These are phyloP conservation scores for Cheilosia vulpina DNA, from an alignment of 2,888 invertebrate species.

Conservation along the genomic window DNA sequence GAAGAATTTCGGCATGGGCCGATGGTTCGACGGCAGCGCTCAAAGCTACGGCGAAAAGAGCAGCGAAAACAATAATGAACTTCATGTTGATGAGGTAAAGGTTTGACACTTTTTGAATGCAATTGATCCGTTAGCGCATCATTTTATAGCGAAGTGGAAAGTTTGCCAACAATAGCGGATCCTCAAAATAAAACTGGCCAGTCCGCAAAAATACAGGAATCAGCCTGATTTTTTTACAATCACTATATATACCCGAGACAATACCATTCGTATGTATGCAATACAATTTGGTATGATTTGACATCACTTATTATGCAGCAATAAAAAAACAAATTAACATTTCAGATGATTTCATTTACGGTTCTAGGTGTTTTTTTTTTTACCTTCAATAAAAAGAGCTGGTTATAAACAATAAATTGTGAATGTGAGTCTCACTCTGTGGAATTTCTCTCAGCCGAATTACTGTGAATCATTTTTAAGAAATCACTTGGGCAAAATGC, in stretches of 20 bases:
- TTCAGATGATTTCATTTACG: too few species aligned
- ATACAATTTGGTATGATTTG: too few species aligned
- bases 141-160: constrained; percentile 18
- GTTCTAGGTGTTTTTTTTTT: too few species aligned
- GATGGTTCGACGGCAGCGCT: constrained; percentile 77
- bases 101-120: constrained; percentile 26
- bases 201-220: constrained; percentile 14
- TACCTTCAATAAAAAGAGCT: too few species aligned
- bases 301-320: too few species aligned
- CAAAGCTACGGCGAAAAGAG: constrained; percentile 78
- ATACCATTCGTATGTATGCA: background rate
- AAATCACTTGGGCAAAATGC: too few species aligned
- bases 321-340: too few species aligned
- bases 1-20: constrained; percentile 85
- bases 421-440: too few species aligned
- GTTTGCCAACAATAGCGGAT: background rate
- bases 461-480: too few species aligned
- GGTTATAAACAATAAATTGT: too few species aligned
- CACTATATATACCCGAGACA: background rate
- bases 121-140: background rate
- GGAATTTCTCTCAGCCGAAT: too few species aligned
- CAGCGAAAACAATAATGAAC: constrained; percentile 80
- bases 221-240: too few species aligned
- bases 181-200: background rate
- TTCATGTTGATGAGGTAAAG: constrained; percentile 78